A percentile compares a stretch with the other conserved stretches of the same genome.
phyloP scores from a whole-genome alignment of 1,140 invertebrate species.

The Acromyrmex charruanus region DNA sequence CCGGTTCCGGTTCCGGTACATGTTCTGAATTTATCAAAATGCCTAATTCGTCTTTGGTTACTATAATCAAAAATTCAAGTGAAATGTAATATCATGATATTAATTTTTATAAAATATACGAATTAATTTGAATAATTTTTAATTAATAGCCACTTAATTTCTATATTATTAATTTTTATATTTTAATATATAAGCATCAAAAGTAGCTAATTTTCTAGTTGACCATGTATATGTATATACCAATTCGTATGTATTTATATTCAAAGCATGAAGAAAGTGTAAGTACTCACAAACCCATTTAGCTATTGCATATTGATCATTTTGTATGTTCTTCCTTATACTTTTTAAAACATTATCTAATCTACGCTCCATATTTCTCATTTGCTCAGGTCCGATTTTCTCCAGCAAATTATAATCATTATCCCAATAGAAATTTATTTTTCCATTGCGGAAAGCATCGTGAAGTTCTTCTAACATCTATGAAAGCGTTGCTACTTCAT shows the following conservation, averaged over 20 bases:
- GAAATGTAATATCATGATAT: neutral
- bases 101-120: neutral
- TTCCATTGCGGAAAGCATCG: constrained; percentile 15
- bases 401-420: constrained; percentile 71
- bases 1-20: neutral
- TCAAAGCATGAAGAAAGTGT: neutral
- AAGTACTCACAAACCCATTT: constrained; percentile 72
- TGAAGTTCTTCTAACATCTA: constrained; percentile 77
- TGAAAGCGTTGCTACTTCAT: constrained; percentile 38
- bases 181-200: neutral
- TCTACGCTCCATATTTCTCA: constrained; percentile 43
- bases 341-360: constrained; percentile 63
- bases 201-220: neutral
- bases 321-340: constrained; percentile 49
- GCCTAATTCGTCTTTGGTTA: neutral
- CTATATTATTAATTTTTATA: neutral
- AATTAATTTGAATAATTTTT: too few relatives aligned
- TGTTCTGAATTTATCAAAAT: neutral
- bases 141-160: too few relatives aligned
- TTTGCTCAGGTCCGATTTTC: neutral
- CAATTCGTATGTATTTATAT: constrained; percentile 6
- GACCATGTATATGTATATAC: neutral
- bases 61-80: neutral
- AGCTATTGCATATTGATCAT: constrained; percentile 64
- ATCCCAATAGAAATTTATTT: constrained; percentile 75